Percentiles rank a stretch among this genome's conserved stretches.
phyloP scores from a whole-genome alignment of 2,113 vertebrate species.

The Sphyrna mokarran region DNA sequence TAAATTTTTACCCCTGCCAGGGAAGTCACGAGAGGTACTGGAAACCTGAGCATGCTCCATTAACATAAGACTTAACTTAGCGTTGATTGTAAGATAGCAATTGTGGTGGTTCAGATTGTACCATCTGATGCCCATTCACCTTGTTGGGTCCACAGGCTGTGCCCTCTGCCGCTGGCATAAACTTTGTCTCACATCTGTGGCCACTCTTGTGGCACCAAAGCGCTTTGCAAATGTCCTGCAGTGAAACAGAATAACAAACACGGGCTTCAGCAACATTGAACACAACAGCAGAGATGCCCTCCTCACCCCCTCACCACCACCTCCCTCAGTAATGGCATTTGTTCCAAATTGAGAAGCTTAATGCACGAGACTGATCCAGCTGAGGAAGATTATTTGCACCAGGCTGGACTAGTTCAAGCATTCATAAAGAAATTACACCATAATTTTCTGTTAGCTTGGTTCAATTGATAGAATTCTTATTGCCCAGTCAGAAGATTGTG shows the following conservation, averaged over 20 bases:
- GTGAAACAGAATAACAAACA: conserved; percentile 40
- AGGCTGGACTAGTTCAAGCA: not conserved
- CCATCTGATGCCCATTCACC: conserved; percentile 63
- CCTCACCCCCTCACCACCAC: not conserved
- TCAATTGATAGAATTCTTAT: not conserved
- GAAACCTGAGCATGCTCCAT: not conserved
- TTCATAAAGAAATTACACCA: not conserved
- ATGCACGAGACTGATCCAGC: not conserved
- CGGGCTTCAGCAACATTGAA: not conserved
- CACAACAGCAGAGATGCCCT: not conserved
- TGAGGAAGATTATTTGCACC: not conserved
- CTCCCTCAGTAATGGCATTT: not conserved
- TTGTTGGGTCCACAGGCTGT: conserved; percentile 84
- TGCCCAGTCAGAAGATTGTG: not conserved
- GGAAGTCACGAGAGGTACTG: not conserved
- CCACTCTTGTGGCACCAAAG: conserved; percentile 91
- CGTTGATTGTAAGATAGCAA: not conserved
- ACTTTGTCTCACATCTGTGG: conserved; percentile 95
- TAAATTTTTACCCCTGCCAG: not conserved
- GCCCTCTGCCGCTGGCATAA: conserved; percentile 95
- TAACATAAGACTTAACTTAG: too few species aligned
- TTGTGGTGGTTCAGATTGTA: not conserved
- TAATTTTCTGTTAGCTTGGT: not conserved
- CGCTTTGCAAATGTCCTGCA: conserved; percentile 94
- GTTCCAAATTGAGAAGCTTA: not conserved